These are phyloP conservation scores for Melanostoma mellinum DNA, from an alignment of 2,888 invertebrate species.

Conservation along the genomic window DNA sequence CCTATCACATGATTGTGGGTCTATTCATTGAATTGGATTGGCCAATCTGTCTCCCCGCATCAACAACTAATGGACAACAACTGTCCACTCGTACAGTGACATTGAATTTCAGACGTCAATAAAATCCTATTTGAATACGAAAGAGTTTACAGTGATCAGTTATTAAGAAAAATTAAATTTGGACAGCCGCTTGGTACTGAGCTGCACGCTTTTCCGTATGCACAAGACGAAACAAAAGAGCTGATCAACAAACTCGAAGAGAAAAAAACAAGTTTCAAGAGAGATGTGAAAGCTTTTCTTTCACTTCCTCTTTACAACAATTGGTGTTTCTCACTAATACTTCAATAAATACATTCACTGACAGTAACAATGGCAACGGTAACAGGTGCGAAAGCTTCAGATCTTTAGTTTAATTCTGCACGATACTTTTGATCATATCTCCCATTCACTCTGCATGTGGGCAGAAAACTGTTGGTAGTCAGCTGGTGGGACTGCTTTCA, in stretches of 20 bases:
- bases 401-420: slow-evolving; percentile 10
- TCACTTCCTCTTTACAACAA: slow-evolving; percentile 12
- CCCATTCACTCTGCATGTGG: slow-evolving; percentile 25
- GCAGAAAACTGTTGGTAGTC: slow-evolving; percentile 7
- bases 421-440: slow-evolving; percentile 41
- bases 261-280: not conserved
- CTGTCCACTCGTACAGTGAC: slow-evolving; percentile 44
- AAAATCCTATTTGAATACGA: slow-evolving; percentile 57
- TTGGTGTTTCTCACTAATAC: slow-evolving; percentile 24
- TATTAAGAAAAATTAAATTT: slow-evolving; percentile 25
- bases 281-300: slow-evolving; percentile 60
- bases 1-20: too few species aligned
- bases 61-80: not conserved
- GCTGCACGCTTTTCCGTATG: too few species aligned
- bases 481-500: slow-evolving; percentile 22
- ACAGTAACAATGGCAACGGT: not conserved
- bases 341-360: not conserved
- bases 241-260: slow-evolving; percentile 45
- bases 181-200: not conserved
- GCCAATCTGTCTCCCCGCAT: not conserved
- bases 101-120: slow-evolving; percentile 47
- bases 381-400: slow-evolving; percentile 50
- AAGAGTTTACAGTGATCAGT: slow-evolving; percentile 47
- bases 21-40: not conserved
- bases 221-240: slow-evolving; percentile 41